Base-by-base conservation (phyloP, 1,140 invertebrate genomes). In the Andricus grossulariae region DNA sequence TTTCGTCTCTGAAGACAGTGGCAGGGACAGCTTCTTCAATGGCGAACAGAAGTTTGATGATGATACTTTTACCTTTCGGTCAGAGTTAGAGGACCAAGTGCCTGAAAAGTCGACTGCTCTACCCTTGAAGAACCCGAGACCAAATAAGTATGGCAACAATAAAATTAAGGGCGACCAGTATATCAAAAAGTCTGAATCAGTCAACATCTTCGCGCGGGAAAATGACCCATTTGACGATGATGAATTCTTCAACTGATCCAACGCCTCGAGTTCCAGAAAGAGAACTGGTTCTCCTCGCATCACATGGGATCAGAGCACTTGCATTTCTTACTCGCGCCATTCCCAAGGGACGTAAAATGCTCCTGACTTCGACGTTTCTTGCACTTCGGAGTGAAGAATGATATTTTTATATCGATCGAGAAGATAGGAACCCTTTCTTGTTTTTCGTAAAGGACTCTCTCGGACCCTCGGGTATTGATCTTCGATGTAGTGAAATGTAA, bases 171-270 rank as follows among this genome's bases (percentile, higher is more conserved):
- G 83, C 51, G 85, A 87, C 78, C 92, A 93, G 70, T 92, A 95
- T 75, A 94, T 96, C 21, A 95, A 95, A 83, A 97, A 97, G 88
- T 97, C 96, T 0, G 96, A 97, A 85, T 97, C 96, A 3, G 94
- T 97, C 18, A 97, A 97, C 87, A 97, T 97, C 81, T 97, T 97
- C 89, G 94, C 94, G 8, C 92, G 95, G 55, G 93, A 95, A 82
- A 94, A 93, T 84, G 96, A 97, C 92, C 96, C 96, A 6, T 97
- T 97, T 88, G 95, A 96, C 80, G 95, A 96, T 74, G 96, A 97
- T 80, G 96, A 96, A 83, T 97, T 97, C 89, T 97, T 96, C 84
- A 95, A 93, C 49, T 93, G 92, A 89, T 83, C 71, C 8, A 72
- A 79, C 57, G 52, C 39, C 60, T 66, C 60, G 60, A 8, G 16